Evolutionary conservation across 1,140 invertebrate species (phyloP).

Genomic region (Lepidurus packardi): DNA sequence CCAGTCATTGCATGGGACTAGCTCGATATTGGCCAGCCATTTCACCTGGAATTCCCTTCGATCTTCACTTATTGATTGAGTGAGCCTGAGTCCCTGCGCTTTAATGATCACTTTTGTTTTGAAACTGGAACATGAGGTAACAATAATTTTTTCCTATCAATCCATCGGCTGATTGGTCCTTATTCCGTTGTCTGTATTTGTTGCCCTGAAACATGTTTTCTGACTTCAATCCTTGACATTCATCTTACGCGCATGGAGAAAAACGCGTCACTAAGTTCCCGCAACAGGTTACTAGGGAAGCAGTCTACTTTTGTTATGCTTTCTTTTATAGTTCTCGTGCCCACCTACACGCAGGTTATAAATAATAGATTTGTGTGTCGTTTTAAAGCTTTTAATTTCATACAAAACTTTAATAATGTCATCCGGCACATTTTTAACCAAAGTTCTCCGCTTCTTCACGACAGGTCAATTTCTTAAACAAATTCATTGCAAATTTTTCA

Average conservation of each 20-base stretch:
- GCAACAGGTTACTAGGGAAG: conserved; percentile 13
- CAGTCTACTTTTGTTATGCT: not conserved
- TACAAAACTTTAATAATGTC: not conserved
- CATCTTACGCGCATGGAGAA: not conserved
- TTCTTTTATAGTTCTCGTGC: no score
- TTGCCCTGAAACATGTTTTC: no score
- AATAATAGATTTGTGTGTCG: no score
- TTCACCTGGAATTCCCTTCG: no score
- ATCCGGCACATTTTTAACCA: not conserved
- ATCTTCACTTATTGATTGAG: no score
- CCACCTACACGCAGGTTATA: no score
- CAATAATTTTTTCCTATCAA: not conserved
- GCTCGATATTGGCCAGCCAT: no score
- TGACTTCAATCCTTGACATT: no score
- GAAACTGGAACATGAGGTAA: no score
- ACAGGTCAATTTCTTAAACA: not conserved
- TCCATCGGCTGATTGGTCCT: not conserved
- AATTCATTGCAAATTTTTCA: not conserved
- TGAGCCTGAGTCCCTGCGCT: no score
- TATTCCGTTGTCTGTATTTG: not conserved
- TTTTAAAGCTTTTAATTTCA: not conserved
- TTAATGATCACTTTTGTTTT: no score
- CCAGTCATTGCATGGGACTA: no score
- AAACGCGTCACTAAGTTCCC: not conserved
- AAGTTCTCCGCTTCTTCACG: not conserved